A percentile compares a stretch with the other conserved stretches of the same genome.
These are phyloP conservation scores for Magallana gigas DNA, from an alignment of 1,140 invertebrate species.

Conservation along the genomic window DNA sequence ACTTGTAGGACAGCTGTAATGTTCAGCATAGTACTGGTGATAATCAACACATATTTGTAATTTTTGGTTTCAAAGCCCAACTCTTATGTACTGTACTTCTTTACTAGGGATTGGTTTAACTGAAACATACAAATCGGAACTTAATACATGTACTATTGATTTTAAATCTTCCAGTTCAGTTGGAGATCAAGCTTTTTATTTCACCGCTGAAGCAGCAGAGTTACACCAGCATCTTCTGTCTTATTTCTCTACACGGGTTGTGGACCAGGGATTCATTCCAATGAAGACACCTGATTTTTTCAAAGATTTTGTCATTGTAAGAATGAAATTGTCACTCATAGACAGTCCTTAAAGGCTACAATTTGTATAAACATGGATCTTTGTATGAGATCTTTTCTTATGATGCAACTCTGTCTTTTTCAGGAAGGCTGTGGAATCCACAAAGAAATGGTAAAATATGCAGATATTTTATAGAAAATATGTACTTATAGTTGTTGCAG, in stretches of 20 bases:
- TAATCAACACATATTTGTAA: too few relatives aligned
- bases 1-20: too few relatives aligned
- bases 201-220: constrained; percentile 14
- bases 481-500: background rate
- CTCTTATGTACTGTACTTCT: too few relatives aligned
- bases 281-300: constrained; percentile 48
- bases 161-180: constrained; percentile 37
- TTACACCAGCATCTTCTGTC: constrained; percentile 39
- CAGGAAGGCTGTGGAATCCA: constrained; percentile 48
- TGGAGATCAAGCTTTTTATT: constrained; percentile 44
- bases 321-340: background rate
- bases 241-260: constrained; percentile 12
- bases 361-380: too few relatives aligned
- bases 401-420: background rate
- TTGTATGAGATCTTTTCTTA: background rate
- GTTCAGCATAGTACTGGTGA: too few relatives aligned
- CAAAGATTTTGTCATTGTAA: constrained; percentile 41
- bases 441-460: background rate
- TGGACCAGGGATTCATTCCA: constrained; percentile 24
- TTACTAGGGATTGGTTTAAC: too few relatives aligned
- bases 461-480: background rate
- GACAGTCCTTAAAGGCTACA: too few relatives aligned
- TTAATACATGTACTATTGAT: too few relatives aligned
- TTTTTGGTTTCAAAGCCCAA: too few relatives aligned
- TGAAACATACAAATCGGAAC: too few relatives aligned